These are phyloP conservation scores for Bufo gargarizans DNA, from an alignment of 2,113 vertebrate species.

Conservation along the genomic window DNA sequence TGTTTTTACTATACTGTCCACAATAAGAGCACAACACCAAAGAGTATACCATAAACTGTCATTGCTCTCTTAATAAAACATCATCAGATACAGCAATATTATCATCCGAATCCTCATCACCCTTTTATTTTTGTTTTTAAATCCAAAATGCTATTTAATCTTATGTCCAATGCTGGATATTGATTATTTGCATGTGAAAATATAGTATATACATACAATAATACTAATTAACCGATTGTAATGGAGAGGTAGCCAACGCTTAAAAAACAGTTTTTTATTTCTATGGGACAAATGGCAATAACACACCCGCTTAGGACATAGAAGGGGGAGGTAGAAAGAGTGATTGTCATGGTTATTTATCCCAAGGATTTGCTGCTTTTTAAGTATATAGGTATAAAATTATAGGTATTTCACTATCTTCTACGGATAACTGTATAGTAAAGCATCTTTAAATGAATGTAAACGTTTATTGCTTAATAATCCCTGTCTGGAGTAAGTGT, in stretches of 20 bases:
- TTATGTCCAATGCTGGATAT: background rate
- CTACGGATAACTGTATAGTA: background rate
- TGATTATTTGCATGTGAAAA: background rate
- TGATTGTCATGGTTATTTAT: background rate
- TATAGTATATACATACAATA: background rate
- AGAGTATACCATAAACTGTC: background rate
- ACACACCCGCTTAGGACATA: background rate
- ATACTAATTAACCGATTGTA: background rate
- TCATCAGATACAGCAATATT: background rate
- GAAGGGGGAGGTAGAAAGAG: background rate
- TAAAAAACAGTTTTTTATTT: background rate
- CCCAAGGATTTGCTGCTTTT: background rate
- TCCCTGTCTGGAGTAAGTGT: background rate
- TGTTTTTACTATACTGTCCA: constrained; percentile 12
- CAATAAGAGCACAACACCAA: constrained; percentile 20
- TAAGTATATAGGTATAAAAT: background rate
- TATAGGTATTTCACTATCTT: background rate
- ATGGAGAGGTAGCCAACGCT: background rate
- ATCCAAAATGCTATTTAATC: background rate
- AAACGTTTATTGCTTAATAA: background rate
- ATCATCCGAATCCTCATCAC: background rate
- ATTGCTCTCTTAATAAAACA: background rate
- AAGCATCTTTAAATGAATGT: no score
- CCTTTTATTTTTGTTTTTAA: background rate
- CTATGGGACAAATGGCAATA: background rate